phyloP scores from a whole-genome alignment of 2,113 vertebrate genomes.

The Tupaia chinensis region DNA sequence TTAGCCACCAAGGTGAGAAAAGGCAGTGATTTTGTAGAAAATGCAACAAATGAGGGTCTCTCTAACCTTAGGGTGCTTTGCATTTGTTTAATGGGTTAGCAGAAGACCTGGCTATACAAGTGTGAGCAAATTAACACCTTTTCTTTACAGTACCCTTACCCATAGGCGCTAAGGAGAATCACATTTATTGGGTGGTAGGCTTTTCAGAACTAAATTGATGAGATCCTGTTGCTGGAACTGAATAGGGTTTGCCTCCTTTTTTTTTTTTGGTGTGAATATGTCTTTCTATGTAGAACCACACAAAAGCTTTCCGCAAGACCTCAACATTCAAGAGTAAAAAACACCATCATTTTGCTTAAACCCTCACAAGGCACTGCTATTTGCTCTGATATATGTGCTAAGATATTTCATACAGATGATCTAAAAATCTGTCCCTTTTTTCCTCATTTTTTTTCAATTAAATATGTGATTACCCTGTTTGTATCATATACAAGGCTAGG shows the following conservation, averaged over 20 bases:
- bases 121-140: conserved; percentile 44
- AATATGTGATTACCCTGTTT: background rate
- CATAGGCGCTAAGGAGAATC: background rate
- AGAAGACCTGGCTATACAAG: background rate
- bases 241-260: background rate
- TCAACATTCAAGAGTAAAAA: background rate
- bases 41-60: background rate
- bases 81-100: conserved; percentile 46
- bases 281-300: background rate
- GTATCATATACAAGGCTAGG: background rate
- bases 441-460: background rate
- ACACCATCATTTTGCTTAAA: background rate
- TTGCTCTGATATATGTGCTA: background rate
- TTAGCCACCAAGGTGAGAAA: conserved; percentile 65
- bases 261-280: background rate
- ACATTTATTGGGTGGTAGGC: background rate
- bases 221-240: background rate
- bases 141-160: background rate
- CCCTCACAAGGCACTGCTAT: background rate
- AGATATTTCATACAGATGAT: background rate
- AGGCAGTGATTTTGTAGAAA: conserved; percentile 45
- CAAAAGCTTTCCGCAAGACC: background rate
- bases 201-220: conserved; percentile 14
- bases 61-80: conserved; percentile 26
- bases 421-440: background rate